Evolutionary conservation across 2,888 invertebrate species (phyloP).

Genomic region (Eumerus sabulonum): DNA sequence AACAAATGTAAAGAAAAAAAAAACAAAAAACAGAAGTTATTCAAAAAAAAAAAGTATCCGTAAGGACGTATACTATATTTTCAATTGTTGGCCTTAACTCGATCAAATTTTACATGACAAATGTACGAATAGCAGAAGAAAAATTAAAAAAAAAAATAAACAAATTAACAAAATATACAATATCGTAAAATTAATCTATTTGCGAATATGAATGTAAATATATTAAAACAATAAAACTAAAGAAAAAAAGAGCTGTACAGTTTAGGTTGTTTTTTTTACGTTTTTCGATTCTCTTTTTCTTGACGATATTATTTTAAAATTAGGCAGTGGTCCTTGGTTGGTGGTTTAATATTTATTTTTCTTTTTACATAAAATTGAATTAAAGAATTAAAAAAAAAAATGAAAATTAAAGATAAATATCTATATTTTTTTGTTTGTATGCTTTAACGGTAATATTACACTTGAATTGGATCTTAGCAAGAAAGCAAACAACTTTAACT

Average conservation of each 20-base stretch:
- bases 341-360: slow-evolving; percentile 58
- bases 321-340: slow-evolving; percentile 70
- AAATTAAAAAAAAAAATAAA: too few relatives aligned
- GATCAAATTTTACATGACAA: slow-evolving; percentile 41
- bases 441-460: slow-evolving; percentile 64
- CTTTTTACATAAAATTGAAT: slow-evolving; percentile 40
- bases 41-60: slow-evolving; percentile 10
- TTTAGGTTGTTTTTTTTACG: slow-evolving; percentile 18
- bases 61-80: too few relatives aligned
- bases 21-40: slow-evolving; percentile 23
- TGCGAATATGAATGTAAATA: slow-evolving; percentile 6
- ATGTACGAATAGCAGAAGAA: neutral
- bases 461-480: slow-evolving; percentile 61
- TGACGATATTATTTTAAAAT: slow-evolving; percentile 27
- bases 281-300: slow-evolving; percentile 10
- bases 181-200: slow-evolving; percentile 42
- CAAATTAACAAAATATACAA: slow-evolving; percentile 63
- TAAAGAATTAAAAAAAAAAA: neutral
- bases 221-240: neutral
- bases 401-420: too few relatives aligned
- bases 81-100: slow-evolving; percentile 13
- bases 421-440: slow-evolving; percentile 13
- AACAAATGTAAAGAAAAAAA: slow-evolving; percentile 41
- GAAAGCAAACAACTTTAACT: slow-evolving; percentile 46
- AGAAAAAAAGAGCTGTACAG: slow-evolving; percentile 57